phyloP scores from a whole-genome alignment of 2,797 vertebrate genomes.

The Phataginus tetradactyla region DNA sequence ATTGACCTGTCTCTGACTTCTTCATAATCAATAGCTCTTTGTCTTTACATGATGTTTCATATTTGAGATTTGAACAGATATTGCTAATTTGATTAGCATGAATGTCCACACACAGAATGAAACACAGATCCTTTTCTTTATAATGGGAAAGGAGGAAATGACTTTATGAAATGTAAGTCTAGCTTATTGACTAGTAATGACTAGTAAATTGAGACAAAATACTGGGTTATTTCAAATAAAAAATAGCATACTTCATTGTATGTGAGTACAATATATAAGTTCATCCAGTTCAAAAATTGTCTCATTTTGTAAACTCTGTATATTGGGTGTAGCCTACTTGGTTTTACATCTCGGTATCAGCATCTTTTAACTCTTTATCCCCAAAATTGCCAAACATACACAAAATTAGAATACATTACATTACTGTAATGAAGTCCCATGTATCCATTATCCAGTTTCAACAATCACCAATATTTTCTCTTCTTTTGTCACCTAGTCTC shows the following conservation, averaged over 20 bases:
- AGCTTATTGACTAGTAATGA: conserved; percentile 18
- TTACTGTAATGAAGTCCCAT: background rate
- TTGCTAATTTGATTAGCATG: conserved; percentile 71
- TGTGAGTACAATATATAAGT: background rate
- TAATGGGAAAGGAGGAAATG: conserved; percentile 59
- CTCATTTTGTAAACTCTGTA: conserved; percentile 5
- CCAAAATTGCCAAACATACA: background rate
- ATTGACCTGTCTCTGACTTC: conserved; percentile 75
- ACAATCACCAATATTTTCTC: background rate
- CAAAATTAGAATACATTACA: background rate
- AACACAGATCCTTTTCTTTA: conserved; percentile 59
- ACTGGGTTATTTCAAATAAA: conserved; percentile 48
- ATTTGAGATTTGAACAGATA: conserved; percentile 63
- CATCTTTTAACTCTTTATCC: background rate
- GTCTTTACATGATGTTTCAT: conserved; percentile 53
- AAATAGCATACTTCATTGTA: background rate
- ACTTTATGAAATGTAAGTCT: conserved; percentile 39
- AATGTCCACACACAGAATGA: conserved; percentile 45
- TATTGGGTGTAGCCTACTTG: background rate
- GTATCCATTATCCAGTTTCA: background rate
- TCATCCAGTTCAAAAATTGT: background rate
- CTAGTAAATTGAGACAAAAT: background rate
- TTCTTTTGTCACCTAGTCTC: background rate
- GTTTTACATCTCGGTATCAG: background rate
- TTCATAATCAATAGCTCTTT: conserved; percentile 62